phyloP scores from a whole-genome alignment of 2,113 vertebrate species.

The Argyrosomus japonicus region DNA sequence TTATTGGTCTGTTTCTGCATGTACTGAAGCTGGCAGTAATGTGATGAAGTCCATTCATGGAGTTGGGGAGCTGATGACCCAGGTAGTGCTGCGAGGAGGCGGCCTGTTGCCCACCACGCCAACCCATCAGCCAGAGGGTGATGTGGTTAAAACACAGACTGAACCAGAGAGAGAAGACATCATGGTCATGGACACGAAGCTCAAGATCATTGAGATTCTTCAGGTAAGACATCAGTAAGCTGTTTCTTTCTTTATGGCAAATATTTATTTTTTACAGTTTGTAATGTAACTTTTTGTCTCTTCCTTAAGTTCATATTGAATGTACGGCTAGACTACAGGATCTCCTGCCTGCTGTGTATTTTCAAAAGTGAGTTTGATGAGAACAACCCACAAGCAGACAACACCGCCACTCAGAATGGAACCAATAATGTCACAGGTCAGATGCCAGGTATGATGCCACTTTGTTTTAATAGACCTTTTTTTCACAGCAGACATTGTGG shows the following conservation, averaged over 20 bases:
- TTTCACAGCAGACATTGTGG: not conserved
- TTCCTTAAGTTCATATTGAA: slow-evolving; percentile 94
- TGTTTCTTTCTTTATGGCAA: not conserved
- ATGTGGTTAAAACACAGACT: slow-evolving; percentile 89
- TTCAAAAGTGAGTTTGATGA: slow-evolving; percentile 98
- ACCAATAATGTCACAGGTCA: slow-evolving; percentile 77
- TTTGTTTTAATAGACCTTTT: not conserved
- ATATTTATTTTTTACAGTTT: not conserved
- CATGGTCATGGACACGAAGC: slow-evolving; percentile 99
- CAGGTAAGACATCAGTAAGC: slow-evolving; percentile 84
- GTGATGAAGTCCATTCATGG: slow-evolving; percentile 99
- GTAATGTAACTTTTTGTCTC: slow-evolving; percentile 1
- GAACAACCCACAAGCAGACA: slow-evolving; percentile 92
- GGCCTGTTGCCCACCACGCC: slow-evolving; percentile 92
- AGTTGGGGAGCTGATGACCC: slow-evolving; percentile 98
- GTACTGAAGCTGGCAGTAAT: slow-evolving; percentile 87
- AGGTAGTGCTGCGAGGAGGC: slow-evolving; percentile 96
- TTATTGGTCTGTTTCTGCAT: not conserved
- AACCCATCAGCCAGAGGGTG: slow-evolving; percentile 90
- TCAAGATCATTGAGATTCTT: slow-evolving; percentile 98
- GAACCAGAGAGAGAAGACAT: slow-evolving; percentile 98
- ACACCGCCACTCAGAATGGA: slow-evolving; percentile 85
- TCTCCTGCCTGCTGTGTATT: slow-evolving; percentile 98
- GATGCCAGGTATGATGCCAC: slow-evolving; percentile 51
- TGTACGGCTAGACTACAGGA: slow-evolving; percentile 96